A percentile compares a stretch with the other conserved stretches of the same genome.
Evolutionary conservation across 2,797 vertebrate species (phyloP).

Genomic region (Sebastes diaconus): DNA sequence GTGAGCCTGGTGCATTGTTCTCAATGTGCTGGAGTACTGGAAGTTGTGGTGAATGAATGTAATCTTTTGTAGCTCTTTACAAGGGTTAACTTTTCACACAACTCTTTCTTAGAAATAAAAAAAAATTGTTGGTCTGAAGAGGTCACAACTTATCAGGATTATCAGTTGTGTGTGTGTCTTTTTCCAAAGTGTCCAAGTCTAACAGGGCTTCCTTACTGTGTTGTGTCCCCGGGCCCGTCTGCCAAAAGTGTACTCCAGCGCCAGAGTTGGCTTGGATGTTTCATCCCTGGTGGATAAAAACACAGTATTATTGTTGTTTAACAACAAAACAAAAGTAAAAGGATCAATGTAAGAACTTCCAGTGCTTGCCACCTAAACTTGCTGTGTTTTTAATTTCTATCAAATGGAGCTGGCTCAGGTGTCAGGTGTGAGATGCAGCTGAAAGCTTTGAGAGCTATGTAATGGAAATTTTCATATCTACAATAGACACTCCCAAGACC

Average conservation of each 20-base stretch:
- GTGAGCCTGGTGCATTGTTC: not conserved
- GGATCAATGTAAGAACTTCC: not conserved
- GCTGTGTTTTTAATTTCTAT: not conserved
- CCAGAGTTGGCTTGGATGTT: conserved; percentile 91
- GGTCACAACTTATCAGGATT: not conserved
- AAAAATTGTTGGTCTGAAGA: not conserved
- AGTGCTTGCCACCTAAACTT: not conserved
- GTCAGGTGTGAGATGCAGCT: not conserved
- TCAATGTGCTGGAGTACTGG: not conserved
- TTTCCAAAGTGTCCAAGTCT: not conserved
- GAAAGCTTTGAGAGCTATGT: not conserved
- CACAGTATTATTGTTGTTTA: not conserved
- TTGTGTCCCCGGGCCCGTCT: conserved; percentile 91
- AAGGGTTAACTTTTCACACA: not conserved
- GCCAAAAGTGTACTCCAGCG: conserved; percentile 95
- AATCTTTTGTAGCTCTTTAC: not conserved
- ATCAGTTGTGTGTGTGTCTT: not conserved
- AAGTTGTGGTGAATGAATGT: not conserved
- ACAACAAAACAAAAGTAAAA: too few relatives aligned
- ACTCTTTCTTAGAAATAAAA: not conserved
- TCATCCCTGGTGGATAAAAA: conserved; percentile 86
- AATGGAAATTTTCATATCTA: too few relatives aligned
- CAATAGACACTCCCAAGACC: too few relatives aligned
- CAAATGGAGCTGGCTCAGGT: not conserved
- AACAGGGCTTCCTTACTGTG: conserved; percentile 74